Base-by-base conservation (phyloP, 2,113 vertebrate genomes). In the Rynchops niger region DNA sequence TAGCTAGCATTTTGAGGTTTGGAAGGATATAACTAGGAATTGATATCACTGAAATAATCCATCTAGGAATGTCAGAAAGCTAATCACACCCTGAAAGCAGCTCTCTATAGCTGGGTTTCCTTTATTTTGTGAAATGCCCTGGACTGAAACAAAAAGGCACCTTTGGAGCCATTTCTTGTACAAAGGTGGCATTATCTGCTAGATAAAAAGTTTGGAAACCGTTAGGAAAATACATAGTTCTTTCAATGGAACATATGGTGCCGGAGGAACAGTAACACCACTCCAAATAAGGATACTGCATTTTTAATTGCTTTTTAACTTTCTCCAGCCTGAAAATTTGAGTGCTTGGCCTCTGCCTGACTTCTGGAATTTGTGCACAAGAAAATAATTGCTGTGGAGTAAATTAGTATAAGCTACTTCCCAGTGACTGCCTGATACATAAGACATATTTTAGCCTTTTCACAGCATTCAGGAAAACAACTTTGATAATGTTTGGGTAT, bases 151-250 rank as follows among this genome's bases (percentile, higher is more conserved):
- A 63, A 71, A 92, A 86, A 88, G 18, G 19, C 11, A 83, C 9
- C 14, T 77, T 84, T 45, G 53, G 62, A 93, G 61, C 11, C 20
- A 11, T 26, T 71, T 82, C 83, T 97, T 67, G 91, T 91, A 95
- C 93, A 91, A 97, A 97, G 59, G 96, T 92, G 67, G 73, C 63
- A 93, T 95, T 82, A 93, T 82, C 96, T 98, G 86, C 78, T 98
- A 97, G 82, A 84, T 22, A 78, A 82, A 95, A 59, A 58, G 29
- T 77, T 82, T 81, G 65, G 80, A 70, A 79, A 80, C 23, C 38
- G 9, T n/a, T 81, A 40, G 27, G 56, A 52, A 71, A 67, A 80
- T 15, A 30, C 6, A 32, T 40, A 18, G 5, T 43, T 56, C 56
- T 70, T 79, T 78, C 67, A 76, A 32, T 17, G 30, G 34, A 47